Evolutionary conservation across 2,888 invertebrate genomes (phyloP), one percentile per base, ranked within the genome.

Genomic region (Acronicta alni): DNA sequence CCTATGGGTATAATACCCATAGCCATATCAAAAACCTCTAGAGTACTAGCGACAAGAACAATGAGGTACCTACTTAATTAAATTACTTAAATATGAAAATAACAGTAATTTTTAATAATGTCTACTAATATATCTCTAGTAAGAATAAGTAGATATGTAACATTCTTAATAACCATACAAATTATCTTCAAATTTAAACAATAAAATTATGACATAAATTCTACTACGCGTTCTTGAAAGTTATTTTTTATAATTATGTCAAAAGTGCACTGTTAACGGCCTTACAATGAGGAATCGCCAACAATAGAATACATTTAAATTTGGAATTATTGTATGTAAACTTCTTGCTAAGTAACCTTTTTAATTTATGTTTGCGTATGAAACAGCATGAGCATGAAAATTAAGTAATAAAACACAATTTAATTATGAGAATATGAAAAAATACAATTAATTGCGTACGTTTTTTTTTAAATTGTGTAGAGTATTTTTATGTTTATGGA

Each of bases 291-390:
- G 41, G 18, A 30, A 41, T 41, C 26, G 26, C 26, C 41, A 49
- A 41, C 39, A 49, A 49, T 41, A 14, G 39, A 30, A 1, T 12
- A 12, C 20, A 48, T 30, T 30, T 30, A 49, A 39, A 39, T 49
- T 23, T 38, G 23, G 38, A 39, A 48, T 48, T 12, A 30, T 12
- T 26, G 3, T 48, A 14, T 48, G 38, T 37, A 48, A 48, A 48
- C 16, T 16, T 47, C 12, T 26, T 38, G n/a, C 23, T 38, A 14
- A 3, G 7, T 17, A 18, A 32, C 5, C 2, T 3, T 32, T 17
- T 14, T 30, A 30, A 32, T 17, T 45, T 45, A 45, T 26, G 45
- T 45, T 17, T 17, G n/a, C 16, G 10, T 10, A 35, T 30, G 12
- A 30, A 30, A 30, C 12, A 30, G 10, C 30, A 1, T 30, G 12